These are phyloP conservation scores for Galaxias olidus DNA, from an alignment of 2,797 vertebrate species.

Conservation along the genomic window DNA sequence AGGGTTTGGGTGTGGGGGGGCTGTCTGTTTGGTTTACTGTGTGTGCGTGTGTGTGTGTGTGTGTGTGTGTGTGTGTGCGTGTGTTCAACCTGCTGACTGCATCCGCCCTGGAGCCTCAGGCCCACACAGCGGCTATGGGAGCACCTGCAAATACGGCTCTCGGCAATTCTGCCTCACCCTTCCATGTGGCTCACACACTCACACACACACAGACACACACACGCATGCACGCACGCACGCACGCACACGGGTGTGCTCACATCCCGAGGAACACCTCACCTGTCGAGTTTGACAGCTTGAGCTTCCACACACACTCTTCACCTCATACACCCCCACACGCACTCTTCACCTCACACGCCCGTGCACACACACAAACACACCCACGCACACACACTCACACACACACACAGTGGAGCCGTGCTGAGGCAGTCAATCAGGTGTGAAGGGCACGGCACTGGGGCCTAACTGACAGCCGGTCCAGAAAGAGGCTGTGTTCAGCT, in stretches of 20 bases:
- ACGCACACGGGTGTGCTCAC: not conserved
- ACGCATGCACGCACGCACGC: not conserved
- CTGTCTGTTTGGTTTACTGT: too few species aligned
- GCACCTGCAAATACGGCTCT: too few species aligned
- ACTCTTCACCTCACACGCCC: not conserved
- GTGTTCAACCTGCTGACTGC: too few species aligned
- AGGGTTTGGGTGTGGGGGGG: too few species aligned
- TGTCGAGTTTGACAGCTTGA: slow-evolving; percentile 10
- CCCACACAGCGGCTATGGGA: too few species aligned
- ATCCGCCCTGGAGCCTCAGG: too few species aligned
- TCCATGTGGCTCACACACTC: not conserved
- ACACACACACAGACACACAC: slow-evolving; percentile 13
- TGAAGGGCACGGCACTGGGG: not conserved
- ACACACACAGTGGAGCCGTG: too few species aligned
- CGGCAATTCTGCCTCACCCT: not conserved
- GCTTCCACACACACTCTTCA: not conserved
- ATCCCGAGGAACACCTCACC: not conserved
- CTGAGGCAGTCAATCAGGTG: not conserved
- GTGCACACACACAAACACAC: slow-evolving; percentile 2
- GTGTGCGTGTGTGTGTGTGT: too few species aligned
- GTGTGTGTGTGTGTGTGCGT: too few species aligned
- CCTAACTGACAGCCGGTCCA: too few species aligned
- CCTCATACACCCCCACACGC: not conserved
- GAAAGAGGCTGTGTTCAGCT: too few species aligned
- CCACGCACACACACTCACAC: not conserved